Conservation (phyloP, 2,113 vertebrate species). For the Percina caprodes region DNA sequence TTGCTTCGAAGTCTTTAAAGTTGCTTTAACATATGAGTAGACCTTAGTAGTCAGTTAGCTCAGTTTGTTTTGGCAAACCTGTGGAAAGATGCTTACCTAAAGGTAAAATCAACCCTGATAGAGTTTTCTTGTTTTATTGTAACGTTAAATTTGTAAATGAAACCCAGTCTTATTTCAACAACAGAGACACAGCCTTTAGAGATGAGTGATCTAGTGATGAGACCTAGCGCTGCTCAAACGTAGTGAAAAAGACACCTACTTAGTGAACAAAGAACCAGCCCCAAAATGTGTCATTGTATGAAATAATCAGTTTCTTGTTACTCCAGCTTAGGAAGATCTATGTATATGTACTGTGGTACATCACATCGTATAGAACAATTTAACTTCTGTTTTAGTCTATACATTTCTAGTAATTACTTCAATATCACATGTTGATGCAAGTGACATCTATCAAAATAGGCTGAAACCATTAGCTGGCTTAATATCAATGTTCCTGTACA, state of each 20-base stretch:
- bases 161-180: neutral
- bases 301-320: constrained; percentile 20
- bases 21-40: accelerated
- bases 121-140: neutral
- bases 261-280: neutral
- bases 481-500: constrained; percentile 3
- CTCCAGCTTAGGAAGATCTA: neutral
- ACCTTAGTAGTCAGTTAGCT: neutral
- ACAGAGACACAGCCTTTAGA: neutral
- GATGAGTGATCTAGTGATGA: neutral
- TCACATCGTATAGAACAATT: neutral
- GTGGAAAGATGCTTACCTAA: constrained; percentile 2
- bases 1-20: neutral
- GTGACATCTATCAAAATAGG: neutral
- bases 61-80: neutral
- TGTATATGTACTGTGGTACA: constrained; percentile 3
- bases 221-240: neutral
- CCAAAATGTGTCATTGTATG: constrained; percentile 40
- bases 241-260: neutral
- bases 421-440: constrained; percentile 2
- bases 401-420: neutral
- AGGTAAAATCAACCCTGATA: neutral
- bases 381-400: neutral
- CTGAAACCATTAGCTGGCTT: constrained; percentile 1
- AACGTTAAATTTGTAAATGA: neutral